These are phyloP conservation scores for Dolichomitus sp. DNA, from an alignment of 2,888 invertebrate genomes.

Conservation along the genomic window DNA sequence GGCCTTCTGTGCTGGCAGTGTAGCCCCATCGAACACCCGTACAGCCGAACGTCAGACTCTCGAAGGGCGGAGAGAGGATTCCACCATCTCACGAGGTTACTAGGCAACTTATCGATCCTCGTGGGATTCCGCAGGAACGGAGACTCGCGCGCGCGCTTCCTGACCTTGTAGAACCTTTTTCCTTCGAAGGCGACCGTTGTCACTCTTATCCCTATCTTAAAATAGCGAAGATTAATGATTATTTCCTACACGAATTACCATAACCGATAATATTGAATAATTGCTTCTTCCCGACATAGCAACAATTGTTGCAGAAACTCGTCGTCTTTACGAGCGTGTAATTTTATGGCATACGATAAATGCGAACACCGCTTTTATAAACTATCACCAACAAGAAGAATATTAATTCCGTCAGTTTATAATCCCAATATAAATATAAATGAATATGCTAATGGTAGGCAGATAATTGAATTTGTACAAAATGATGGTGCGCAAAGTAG, in stretches of 20 bases:
- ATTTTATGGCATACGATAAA: background rate
- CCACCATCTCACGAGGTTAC: slow-evolving; percentile 66
- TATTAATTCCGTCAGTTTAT: slow-evolving; percentile 12
- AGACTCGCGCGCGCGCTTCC: slow-evolving; percentile 45
- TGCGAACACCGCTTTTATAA: background rate
- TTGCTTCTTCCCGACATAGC: background rate
- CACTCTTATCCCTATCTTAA: slow-evolving; percentile 3
- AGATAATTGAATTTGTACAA: slow-evolving; percentile 59
- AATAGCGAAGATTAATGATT: background rate
- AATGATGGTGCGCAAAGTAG: slow-evolving; percentile 15
- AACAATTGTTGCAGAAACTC: background rate
- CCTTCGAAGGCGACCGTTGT: slow-evolving; percentile 46
- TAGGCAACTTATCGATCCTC: slow-evolving; percentile 66
- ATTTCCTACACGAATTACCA: background rate
- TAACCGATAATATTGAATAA: slow-evolving; percentile 7
- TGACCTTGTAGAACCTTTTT: slow-evolving; percentile 66
- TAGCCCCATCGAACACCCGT: slow-evolving; percentile 6
- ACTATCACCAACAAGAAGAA: background rate
- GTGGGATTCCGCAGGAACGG: slow-evolving; percentile 65
- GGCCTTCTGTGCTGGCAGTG: slow-evolving; percentile 1
- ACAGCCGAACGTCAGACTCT: slow-evolving; percentile 27
- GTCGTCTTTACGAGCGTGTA: background rate
- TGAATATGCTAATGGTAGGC: slow-evolving; percentile 5
- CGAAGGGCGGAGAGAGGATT: slow-evolving; percentile 24
- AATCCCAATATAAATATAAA: background rate